Percentiles rank a stretch among this genome's conserved stretches.
Conservation (phyloP, 2,113 vertebrate genomes). For the Neoarius graeffei region DNA sequence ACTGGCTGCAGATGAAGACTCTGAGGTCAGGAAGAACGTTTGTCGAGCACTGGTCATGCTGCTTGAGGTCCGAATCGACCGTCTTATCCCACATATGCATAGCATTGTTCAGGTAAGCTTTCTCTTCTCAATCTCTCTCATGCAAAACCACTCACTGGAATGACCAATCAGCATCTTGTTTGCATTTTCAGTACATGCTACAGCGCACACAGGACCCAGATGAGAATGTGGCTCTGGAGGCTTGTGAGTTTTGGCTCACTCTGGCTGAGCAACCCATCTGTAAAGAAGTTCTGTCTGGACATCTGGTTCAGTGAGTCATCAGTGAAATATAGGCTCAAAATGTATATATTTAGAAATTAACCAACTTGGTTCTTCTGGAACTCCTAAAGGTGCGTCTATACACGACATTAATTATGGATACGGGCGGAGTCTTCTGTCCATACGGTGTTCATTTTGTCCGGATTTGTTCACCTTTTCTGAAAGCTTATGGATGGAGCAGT, state of each 20-base stretch:
- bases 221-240: conserved; percentile 92
- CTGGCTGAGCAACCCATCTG: conserved; percentile 95
- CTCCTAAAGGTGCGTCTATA: too few relatives aligned
- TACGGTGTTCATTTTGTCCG: too few relatives aligned
- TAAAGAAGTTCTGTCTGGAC: conserved; percentile 89
- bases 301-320: conserved; percentile 86
- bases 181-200: conserved; percentile 84
- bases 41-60: conserved; percentile 93
- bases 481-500: too few relatives aligned
- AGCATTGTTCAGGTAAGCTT: conserved; percentile 89
- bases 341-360: not conserved
- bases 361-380: not conserved
- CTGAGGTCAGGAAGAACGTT: conserved; percentile 91
- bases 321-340: not conserved
- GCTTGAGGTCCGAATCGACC: conserved; percentile 89
- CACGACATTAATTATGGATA: too few relatives aligned
- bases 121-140: not conserved
- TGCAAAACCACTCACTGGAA: not conserved
- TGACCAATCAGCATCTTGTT: not conserved
- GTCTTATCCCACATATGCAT: conserved; percentile 95
- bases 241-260: conserved; percentile 96
- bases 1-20: conserved; percentile 89
- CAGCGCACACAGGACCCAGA: conserved; percentile 93
- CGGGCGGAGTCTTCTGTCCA: too few relatives aligned
- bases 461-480: too few relatives aligned